Conservation (phyloP, 2,888 invertebrate species). For the Drosophila atroscutellata region DNA sequence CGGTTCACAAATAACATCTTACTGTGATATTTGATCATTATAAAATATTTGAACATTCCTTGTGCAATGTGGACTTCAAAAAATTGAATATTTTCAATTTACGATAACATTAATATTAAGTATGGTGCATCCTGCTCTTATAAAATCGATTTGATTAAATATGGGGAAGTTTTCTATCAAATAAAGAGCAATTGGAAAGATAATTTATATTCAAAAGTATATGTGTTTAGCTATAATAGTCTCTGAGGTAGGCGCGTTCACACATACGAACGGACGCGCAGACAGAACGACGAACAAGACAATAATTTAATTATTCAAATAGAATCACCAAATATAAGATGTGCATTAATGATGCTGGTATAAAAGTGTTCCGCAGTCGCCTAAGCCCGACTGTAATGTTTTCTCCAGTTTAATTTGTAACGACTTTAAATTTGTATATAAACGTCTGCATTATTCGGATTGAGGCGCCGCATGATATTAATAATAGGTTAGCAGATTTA, state of each 20-base stretch:
- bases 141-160: background rate
- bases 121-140: background rate
- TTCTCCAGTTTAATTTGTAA: background rate
- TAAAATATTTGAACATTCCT: background rate
- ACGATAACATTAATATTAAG: background rate
- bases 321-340: background rate
- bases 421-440: background rate
- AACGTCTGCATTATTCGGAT: background rate
- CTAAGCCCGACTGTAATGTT: background rate
- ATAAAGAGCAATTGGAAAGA: background rate
- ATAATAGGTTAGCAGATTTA: background rate
- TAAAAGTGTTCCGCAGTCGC: background rate
- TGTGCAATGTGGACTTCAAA: background rate
- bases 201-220: background rate
- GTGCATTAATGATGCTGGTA: background rate
- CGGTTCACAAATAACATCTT: background rate
- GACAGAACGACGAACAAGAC: background rate
- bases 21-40: background rate
- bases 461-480: background rate
- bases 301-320: no score
- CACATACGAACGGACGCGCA: background rate
- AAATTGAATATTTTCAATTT: background rate
- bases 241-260: background rate
- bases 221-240: background rate
- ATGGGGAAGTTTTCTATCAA: background rate